phyloP scores from a whole-genome alignment of 2,888 invertebrate genomes.

The Cosmia pyralina region DNA sequence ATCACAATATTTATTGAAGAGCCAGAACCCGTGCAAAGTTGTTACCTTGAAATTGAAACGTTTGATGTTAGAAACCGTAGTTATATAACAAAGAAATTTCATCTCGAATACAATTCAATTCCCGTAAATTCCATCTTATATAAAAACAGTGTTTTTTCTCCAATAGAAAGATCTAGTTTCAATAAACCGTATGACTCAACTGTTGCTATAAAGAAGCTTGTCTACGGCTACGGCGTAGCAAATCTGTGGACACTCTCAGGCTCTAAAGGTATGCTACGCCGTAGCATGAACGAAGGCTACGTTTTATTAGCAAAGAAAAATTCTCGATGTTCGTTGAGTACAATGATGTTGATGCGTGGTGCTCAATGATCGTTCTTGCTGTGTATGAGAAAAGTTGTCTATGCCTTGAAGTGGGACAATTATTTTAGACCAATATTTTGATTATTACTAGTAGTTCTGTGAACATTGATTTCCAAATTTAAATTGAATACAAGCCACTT shows the following conservation, averaged over 20 bases:
- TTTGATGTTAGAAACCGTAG: neutral
- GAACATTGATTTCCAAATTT: too few species aligned
- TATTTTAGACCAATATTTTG: neutral
- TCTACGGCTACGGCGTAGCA: slow-evolving; percentile 39
- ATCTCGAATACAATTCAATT: slow-evolving; percentile 16
- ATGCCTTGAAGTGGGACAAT: neutral
- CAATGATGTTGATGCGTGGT: too few species aligned
- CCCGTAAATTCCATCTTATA: neutral
- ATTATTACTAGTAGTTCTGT: too few species aligned
- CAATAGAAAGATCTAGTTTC: slow-evolving; percentile 1
- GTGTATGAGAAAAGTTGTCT: neutral
- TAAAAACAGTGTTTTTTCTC: slow-evolving; percentile 11
- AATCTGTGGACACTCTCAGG: slow-evolving; percentile 4
- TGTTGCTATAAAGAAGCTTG: slow-evolving; percentile 5
- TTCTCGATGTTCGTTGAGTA: neutral
- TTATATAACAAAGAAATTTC: neutral
- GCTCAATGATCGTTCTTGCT: neutral
- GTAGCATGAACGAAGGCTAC: slow-evolving; percentile 29
- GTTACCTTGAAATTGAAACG: neutral
- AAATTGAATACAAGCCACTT: too few species aligned
- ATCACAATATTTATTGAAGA: neutral
- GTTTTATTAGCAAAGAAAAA: neutral
- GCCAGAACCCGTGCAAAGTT: neutral
- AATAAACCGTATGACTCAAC: slow-evolving; percentile 24
- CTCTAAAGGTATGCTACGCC: slow-evolving; percentile 38